A percentile compares a stretch with the other conserved stretches of the same genome.
These are phyloP conservation scores for Montipora efflorescens DNA, from an alignment of 64 coral and sea anemone species.

Conservation along the genomic window DNA sequence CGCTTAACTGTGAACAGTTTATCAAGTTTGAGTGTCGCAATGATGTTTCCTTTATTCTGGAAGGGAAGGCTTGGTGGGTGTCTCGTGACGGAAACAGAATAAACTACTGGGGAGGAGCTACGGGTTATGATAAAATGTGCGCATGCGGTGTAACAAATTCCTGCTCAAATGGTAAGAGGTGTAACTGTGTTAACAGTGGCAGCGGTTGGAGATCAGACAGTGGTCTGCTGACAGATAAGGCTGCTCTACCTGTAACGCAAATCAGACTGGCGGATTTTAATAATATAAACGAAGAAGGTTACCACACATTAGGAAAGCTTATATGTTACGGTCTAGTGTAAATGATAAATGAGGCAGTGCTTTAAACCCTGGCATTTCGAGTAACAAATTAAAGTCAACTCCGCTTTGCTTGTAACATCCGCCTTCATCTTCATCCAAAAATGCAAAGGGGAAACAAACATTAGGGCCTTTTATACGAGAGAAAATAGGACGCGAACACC, in stretches of 20 bases:
- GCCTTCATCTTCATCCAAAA: no score
- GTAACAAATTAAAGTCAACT: no score
- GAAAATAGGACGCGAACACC: no score
- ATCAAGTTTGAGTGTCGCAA: conserved; percentile 29
- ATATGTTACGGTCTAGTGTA: background rate
- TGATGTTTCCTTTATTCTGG: background rate
- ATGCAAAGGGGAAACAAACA: no score
- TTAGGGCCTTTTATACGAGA: no score
- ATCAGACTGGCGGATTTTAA: conserved; percentile 38
- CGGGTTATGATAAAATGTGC: background rate
- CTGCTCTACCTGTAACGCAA: conserved; percentile 4
- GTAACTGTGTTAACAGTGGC: background rate
- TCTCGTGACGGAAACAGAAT: conserved; percentile 26
- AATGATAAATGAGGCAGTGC: no score
- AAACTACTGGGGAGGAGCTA: conserved; percentile 42
- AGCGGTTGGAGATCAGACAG: conserved; percentile 22
- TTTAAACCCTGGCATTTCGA: no score
- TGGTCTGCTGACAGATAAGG: conserved; percentile 53
- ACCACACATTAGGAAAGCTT: conserved; percentile 41
- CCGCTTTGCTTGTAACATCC: no score
- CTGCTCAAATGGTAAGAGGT: background rate
- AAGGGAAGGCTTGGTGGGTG: background rate
- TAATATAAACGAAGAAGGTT: background rate
- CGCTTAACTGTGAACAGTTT: conserved; percentile 65
- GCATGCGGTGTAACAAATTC: conserved; percentile 27